Conservation (phyloP, 53 echinoderm and acorn worm genomes). For the Paelopatides confundens region DNA sequence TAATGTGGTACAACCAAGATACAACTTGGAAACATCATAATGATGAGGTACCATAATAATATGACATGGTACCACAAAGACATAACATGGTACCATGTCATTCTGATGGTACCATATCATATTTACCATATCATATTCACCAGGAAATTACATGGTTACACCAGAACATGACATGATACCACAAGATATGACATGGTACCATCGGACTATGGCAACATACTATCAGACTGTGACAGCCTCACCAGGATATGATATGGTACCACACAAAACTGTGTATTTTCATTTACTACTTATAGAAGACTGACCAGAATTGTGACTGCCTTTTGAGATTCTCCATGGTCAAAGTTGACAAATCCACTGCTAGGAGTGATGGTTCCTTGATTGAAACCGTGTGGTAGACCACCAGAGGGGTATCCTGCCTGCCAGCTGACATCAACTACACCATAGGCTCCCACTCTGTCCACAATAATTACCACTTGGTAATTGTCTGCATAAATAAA, state of each 20-base stretch:
- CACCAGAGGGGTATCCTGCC: constrained; percentile 71
- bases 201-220: background rate
- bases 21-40: no score
- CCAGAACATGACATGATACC: no score
- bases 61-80: no score
- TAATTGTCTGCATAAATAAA: constrained; percentile 34
- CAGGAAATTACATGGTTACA: no score
- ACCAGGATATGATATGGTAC: no score
- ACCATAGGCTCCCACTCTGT: constrained; percentile 87
- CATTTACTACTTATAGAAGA: background rate
- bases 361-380: constrained; percentile 79
- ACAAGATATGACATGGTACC: background rate
- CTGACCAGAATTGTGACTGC: constrained; percentile 75
- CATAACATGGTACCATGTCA: no score
- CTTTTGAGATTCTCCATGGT: constrained; percentile 67
- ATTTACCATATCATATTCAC: no score
- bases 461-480: constrained; percentile 63
- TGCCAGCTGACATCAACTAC: constrained; percentile 79
- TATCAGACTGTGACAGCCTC: no score
- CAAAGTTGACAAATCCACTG: constrained; percentile 69
- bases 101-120: no score
- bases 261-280: background rate
- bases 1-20: no score
- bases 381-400: constrained; percentile 75
- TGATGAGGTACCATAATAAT: no score